These are phyloP conservation scores for Apamea anceps DNA, from an alignment of 2,888 invertebrate genomes.

Conservation along the genomic window DNA sequence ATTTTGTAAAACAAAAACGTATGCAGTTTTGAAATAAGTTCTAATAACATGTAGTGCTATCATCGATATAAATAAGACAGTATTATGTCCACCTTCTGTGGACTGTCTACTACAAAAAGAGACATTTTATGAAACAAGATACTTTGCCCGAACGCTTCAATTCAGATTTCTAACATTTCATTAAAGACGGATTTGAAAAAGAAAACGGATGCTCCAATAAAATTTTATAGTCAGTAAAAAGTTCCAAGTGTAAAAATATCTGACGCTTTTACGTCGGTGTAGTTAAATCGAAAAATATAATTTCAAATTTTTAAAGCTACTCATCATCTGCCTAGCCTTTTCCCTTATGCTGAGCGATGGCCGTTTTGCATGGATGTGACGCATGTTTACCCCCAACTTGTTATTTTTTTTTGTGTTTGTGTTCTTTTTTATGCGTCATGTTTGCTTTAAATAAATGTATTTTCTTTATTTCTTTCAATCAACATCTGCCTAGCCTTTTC, in stretches of 20 bases:
- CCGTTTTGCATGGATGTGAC: no score
- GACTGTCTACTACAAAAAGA: background rate
- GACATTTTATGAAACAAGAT: background rate
- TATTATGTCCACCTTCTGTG: background rate
- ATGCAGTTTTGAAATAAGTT: background rate
- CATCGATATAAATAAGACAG: background rate
- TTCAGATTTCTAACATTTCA: conserved; percentile 13
- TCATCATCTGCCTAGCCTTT: no score
- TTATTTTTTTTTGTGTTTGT: no score
- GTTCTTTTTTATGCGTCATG: no score
- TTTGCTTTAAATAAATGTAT: no score
- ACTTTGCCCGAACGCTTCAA: conserved; percentile 1
- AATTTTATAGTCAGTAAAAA: conserved; percentile 24
- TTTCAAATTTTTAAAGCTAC: no score
- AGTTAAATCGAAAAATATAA: background rate
- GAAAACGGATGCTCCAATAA: conserved; percentile 9
- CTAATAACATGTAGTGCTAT: background rate
- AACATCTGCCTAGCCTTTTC: no score
- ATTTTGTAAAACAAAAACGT: background rate
- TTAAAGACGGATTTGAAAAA: conserved; percentile 6
- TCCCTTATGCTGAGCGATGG: no score
- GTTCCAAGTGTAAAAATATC: conserved; percentile 26
- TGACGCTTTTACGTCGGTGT: background rate
- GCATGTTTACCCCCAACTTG: no score
- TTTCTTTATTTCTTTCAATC: no score